These are phyloP conservation scores for Vanessa tameamea DNA, from an alignment of 1,140 invertebrate genomes.

Conservation along the genomic window DNA sequence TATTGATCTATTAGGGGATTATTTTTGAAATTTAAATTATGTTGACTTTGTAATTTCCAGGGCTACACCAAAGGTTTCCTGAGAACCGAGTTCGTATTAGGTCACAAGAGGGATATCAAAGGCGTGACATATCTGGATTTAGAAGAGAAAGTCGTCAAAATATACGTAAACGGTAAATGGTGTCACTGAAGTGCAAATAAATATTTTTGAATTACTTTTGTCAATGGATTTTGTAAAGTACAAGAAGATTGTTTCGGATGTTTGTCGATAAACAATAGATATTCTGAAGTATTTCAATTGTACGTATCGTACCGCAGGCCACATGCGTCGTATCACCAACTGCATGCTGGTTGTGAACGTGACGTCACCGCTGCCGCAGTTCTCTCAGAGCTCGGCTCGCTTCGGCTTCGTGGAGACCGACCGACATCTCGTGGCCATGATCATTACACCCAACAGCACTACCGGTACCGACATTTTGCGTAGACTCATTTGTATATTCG, in stretches of 20 bases:
- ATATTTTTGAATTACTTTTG: too few relatives aligned
- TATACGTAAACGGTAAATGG: conserved; percentile 80
- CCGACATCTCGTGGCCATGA: conserved; percentile 85
- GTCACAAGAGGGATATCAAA: conserved; percentile 82
- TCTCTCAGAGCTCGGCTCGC: conserved; percentile 83
- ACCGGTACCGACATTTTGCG: conserved; percentile 74
- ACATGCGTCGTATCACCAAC: conserved; percentile 83
- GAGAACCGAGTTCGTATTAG: conserved; percentile 83
- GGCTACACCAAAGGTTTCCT: conserved; percentile 85
- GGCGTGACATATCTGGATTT: conserved; percentile 85
- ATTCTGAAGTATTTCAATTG: too few relatives aligned
- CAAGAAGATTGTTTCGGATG: too few relatives aligned
- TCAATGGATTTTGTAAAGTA: too few relatives aligned
- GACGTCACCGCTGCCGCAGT: conserved; percentile 86
- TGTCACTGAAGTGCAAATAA: too few relatives aligned
- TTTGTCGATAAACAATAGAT: too few relatives aligned
- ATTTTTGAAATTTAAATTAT: background rate
- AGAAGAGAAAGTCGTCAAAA: conserved; percentile 84
- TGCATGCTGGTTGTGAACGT: conserved; percentile 86
- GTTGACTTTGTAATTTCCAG: conserved; percentile 59
- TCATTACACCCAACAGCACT: conserved; percentile 84
- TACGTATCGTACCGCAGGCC: conserved; percentile 65
- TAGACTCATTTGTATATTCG: too few relatives aligned
- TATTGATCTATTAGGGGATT: background rate
- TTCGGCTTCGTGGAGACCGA: conserved; percentile 87